Base-by-base conservation (phyloP, 1,140 invertebrate genomes). In the Drosophila mayri region DNA sequence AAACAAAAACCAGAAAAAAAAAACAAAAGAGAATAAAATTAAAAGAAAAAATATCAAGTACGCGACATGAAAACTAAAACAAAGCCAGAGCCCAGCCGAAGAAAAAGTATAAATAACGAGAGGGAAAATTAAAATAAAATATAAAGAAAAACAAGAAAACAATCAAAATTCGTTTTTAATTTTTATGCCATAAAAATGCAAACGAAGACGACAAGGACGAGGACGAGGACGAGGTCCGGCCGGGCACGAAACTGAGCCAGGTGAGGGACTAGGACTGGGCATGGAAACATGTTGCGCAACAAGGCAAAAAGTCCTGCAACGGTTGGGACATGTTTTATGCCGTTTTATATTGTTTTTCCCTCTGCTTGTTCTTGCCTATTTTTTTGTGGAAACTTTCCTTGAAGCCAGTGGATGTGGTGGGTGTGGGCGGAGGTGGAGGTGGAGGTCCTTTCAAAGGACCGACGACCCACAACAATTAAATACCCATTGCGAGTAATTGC, bases 101-200 rank as follows among this genome's bases (percentile, higher is more conserved):
- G 43, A n/a, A 62, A 37, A 40, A 74, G 65, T 43, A 80, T 65
- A 60, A 72, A 73, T 37, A 64, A 67, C 46, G 54, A 76, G 62
- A 72, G 57, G 22, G 30, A 67, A 63, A 78, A 74, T 77, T 74
- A 77, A 59, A 60, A 76, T 62, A 77, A 80, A 73, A 73, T 73
- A 43, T 40, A 73, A 73, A 49, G 44, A 72, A 50, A 37, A 60
- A 58, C 28, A 72, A 73, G 59, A 90, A 87, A 88, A 88, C 85
- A 88, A 88, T 90, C 84, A 90, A 88, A 90, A 90, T 88, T 88
- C 84, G 81, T 88, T 88, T 88, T 88, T 88, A 90, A 88, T 88
- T 88, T 88, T 88, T 90, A 88, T 88, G 78, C 85, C 85, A 88
- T 88, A 88, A 88, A 88, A 88, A 88, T 88, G 85, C 86, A 85